Base-by-base conservation (phyloP, 2,797 vertebrate genomes). In the Nannoperca australis region DNA sequence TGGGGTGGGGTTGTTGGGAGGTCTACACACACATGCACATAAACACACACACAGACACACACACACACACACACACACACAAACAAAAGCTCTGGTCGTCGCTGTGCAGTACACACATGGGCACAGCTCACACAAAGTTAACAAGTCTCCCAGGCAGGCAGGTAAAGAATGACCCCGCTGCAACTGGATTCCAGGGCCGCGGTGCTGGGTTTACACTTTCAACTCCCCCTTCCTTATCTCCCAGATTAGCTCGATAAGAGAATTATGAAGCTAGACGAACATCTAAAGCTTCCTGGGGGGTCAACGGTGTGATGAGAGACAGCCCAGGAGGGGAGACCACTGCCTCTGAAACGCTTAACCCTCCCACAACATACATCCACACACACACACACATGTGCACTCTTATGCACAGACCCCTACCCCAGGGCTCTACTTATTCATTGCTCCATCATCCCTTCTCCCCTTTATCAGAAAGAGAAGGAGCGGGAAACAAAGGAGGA, bases 221-320 rank as follows among this genome's bases (percentile, higher is more conserved):
- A 95, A 85, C 93, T 94, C 91, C 92, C 83, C 91, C 81, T 83
- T 86, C 79, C 94, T 95, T 95, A 95, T 95, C 95, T 94, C 76
- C 30, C 90, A 94, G 95, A 96, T 95, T 94, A 91, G 90, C 88
- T 91, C 74, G 94, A 96, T 96, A 96, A 96, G 94, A 92, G 94
- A 96, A 95, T 95, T 95, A 96, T 96, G 94, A 96, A 96, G 91
- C 93, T 94, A 89, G 92, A 88, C 92, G 81, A 90, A 95, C 94
- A 95, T 94, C 95, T 95, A 94, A 94, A 93, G 94, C 95, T 95
- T 96, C 95, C 94, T 96, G 95, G 95, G 95, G 94, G 95, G 95
- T 95, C 94, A 95, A 91, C 73, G 36, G 91, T 81, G 90, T 96
- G 95, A 96, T 95, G 95, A 96, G 93, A 95, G 95, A 96, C 95